Evolutionary conservation across 2,113 vertebrate genomes (phyloP).

Genomic region (Brachypodius melanocephalos): DNA sequence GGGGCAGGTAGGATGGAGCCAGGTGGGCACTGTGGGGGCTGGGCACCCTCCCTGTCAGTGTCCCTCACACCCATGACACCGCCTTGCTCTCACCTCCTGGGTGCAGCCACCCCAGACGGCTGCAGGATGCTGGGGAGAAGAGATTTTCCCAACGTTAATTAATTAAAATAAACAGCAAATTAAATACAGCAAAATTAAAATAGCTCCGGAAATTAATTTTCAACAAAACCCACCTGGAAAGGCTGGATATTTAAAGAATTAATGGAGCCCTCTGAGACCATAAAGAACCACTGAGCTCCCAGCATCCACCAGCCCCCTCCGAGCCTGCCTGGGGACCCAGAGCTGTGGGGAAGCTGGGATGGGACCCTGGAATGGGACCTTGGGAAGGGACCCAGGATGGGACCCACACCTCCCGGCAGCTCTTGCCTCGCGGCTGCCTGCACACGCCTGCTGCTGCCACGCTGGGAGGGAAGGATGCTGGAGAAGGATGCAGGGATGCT

Average conservation of each 20-base stretch:
- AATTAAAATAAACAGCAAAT: slow-evolving; percentile 85
- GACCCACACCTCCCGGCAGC: background rate
- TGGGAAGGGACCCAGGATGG: background rate
- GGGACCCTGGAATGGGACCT: background rate
- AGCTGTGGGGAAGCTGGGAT: background rate
- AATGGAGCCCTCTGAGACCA: slow-evolving; percentile 62
- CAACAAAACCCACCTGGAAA: slow-evolving; percentile 77
- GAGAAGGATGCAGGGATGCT: background rate
- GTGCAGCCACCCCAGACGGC: slow-evolving; percentile 52
- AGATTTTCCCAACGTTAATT: slow-evolving; percentile 75
- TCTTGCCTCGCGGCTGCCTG: background rate
- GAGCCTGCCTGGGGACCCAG: background rate
- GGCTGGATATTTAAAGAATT: slow-evolving; percentile 74
- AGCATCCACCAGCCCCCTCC: background rate
- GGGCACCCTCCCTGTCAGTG: background rate
- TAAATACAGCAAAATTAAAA: slow-evolving; percentile 85
- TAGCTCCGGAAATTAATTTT: slow-evolving; percentile 83
- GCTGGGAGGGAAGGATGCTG: background rate
- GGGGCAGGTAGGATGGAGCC: background rate
- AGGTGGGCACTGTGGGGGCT: background rate
- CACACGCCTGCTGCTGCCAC: background rate
- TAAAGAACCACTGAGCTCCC: slow-evolving; percentile 16
- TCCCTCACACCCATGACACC: background rate
- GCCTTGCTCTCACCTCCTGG: background rate
- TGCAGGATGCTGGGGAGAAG: slow-evolving; percentile 69